A percentile compares a stretch with the other conserved stretches of the same genome.
Conservation (phyloP, 2,113 vertebrate genomes). For the Calyptommatus sinebrachiatus region DNA sequence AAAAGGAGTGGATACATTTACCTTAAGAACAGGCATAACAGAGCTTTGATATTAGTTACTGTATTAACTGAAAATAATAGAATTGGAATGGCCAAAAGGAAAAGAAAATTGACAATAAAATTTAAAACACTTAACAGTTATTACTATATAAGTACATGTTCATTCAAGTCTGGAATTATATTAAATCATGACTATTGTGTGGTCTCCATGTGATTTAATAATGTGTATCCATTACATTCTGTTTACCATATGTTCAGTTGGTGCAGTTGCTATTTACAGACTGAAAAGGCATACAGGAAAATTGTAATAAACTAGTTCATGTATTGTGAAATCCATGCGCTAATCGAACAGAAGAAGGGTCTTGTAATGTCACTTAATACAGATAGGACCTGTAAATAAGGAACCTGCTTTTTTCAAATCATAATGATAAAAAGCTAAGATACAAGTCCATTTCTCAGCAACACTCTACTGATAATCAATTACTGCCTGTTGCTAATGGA, state of each 20-base stretch:
- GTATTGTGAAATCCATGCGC: conserved; percentile 67
- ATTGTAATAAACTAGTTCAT: conserved; percentile 66
- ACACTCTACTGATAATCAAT: conserved; percentile 64
- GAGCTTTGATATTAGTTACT: conserved; percentile 2
- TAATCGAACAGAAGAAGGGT: conserved; percentile 73
- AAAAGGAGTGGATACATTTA: not conserved
- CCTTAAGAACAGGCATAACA: not conserved
- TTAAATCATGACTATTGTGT: conserved; percentile 54
- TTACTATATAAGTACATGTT: conserved; percentile 16
- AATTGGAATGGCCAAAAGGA: conserved; percentile 27
- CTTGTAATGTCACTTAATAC: conserved; percentile 77
- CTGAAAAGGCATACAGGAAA: conserved; percentile 60
- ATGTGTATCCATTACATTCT: conserved; percentile 71
- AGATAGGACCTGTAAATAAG: conserved; percentile 66
- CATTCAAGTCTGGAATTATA: conserved; percentile 49
- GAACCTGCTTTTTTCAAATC: conserved; percentile 65
- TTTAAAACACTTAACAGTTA: conserved; percentile 17
- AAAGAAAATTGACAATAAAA: conserved; percentile 41
- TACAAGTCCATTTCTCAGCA: conserved; percentile 76
- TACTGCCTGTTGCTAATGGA: conserved; percentile 63
- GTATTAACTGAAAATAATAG: conserved; percentile 16
- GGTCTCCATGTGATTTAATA: conserved; percentile 70
- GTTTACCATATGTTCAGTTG: conserved; percentile 72
- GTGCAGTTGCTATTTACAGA: conserved; percentile 64
- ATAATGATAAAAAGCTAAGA: conserved; percentile 70